Base-by-base conservation (phyloP, 2,888 invertebrate species). In the Drosophila histrio region DNA sequence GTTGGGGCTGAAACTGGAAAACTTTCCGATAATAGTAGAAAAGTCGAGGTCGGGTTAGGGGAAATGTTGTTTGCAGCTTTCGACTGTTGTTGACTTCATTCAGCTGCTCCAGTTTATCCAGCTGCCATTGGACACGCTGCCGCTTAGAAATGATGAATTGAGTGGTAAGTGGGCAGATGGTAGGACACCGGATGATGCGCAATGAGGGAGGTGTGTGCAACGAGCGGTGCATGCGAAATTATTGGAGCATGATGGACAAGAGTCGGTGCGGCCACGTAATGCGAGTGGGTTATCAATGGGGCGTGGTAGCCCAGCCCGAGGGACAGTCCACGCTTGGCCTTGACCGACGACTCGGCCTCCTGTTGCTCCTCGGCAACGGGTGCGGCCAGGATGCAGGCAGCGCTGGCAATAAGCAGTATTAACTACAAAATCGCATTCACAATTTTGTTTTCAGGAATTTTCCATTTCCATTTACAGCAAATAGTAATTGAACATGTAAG, bases 281-380 rank as follows among this genome's bases (percentile, higher is more conserved):
- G 88, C 46, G 90, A 86, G 21, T 89, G 88, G 32, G 90, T 74
- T 8, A 91, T 30, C 54, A 87, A 13, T 4, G 91, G 90, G 13
- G 90, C 80, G 56, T 90, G 90, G 30, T 89, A 85, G 13, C 91
- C 91, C 3, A 91, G 47, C 0, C 91, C 90, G 7, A 91, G 62
- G 0, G 86, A 50, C 28, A 91, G 61, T 19, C 91, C 91, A 9
- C 91, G 90, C 61, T 91, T 91, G 3, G 78, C 62, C 78, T 91
- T 91, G 6, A 67, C 71, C 8, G 88, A 72, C 1, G 87, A 50
- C 50, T 89, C 81, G 11, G 63, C 50, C 52, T 81, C 67, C 22
- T 64, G 69, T 22, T 60, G 49, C 58, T 76, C 64, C 61, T 75
- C 84, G 44, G 84, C 86, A 3, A 69, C 75, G 28, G 90, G 89